Base-by-base conservation (phyloP, 2,797 vertebrate genomes). In the Pangasius sanitwongsei region DNA sequence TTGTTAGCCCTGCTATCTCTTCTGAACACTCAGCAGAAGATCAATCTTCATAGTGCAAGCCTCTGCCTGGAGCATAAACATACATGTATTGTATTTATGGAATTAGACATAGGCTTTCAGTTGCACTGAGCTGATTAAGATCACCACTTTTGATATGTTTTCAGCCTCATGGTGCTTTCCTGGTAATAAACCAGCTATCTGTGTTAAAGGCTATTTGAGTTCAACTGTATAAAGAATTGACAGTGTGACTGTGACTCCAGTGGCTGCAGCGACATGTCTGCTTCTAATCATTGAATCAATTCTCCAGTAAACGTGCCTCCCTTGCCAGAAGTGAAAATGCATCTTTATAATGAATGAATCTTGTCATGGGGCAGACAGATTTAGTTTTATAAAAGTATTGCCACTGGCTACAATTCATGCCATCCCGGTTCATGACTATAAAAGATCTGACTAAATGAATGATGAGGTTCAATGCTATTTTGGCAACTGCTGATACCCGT, bases 1-100 rank as follows among this genome's bases (percentile, higher is more conserved):
- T 94, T 93, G 88, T 41, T 90, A 92, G 92, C 74, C 89, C 83
- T 12, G 91, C 93, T 96, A 96, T 96, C 97, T 96, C 93, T 90
- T 94, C 84, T 93, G 95, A 96, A 94, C 95, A 95, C 97, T 95
- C 97, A 98, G 97, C 97, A 95, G 95, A 97, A 93, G 93, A 95
- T 96, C 89, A 95, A 93, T 96, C 95, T 96, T 96, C 75, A 81
- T 55, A 74, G 55, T 41, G 75, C 77, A 89, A 72, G 85, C 57
- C 85, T 86, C 65, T 41, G 88, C 85, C 85, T 81, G 70, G 37
- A 41, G 88, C 65, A 81, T 72, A 86, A 81, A 89, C 74, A 89
- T 55, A n/a, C 50, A 57, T 75, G 55, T 67, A 65, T 87, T 86
- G 34, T 67, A 67, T 87, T 48, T 50, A 72, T 37, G 8, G 50